A percentile compares a stretch with the other conserved stretches of the same genome.
These are phyloP conservation scores for Pecten maximus DNA, from an alignment of 2,888 invertebrate genomes.

Conservation along the genomic window DNA sequence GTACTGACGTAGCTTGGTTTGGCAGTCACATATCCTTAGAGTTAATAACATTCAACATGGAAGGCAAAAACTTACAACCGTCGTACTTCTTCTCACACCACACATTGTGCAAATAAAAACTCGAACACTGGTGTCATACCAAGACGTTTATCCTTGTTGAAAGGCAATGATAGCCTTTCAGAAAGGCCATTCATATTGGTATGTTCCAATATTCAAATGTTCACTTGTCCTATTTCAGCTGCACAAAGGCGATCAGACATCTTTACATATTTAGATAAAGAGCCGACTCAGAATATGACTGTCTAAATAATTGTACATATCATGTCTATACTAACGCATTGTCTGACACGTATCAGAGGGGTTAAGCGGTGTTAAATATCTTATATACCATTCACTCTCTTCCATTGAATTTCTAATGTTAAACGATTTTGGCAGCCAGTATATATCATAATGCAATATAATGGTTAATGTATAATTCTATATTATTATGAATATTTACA, in stretches of 20 bases:
- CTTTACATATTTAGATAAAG: background rate
- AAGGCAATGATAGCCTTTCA: background rate
- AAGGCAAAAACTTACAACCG: no score
- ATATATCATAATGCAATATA: background rate
- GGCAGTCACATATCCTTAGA: no score
- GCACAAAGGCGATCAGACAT: background rate
- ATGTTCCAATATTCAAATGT: background rate
- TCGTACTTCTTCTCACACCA: background rate
- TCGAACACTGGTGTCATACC: background rate
- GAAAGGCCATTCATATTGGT: background rate
- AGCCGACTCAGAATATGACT: background rate
- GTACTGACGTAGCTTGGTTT: no score
- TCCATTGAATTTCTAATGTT: background rate
- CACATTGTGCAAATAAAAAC: background rate
- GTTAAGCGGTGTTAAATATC: background rate
- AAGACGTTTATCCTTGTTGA: background rate
- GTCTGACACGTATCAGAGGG: background rate
- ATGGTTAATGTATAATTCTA: background rate
- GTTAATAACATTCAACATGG: no score
- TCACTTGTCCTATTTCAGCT: background rate
- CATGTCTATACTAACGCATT: background rate
- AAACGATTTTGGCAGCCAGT: background rate
- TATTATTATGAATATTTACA: background rate
- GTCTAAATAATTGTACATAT: background rate
- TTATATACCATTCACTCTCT: background rate